Base-by-base conservation (phyloP, 2,888 invertebrate genomes). In the Xestia ashworthii region DNA sequence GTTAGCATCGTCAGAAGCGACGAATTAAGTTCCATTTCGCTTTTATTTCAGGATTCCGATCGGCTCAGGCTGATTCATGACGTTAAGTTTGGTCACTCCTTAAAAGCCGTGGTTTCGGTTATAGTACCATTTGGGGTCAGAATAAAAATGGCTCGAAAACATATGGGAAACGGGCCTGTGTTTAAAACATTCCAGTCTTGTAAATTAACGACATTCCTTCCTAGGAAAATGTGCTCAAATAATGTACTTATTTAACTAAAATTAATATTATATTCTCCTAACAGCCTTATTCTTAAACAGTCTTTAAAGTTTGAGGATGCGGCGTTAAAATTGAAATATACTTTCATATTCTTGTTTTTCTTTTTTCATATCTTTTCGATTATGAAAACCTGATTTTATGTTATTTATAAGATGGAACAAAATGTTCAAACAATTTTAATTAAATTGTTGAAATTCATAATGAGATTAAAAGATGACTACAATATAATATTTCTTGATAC, bases 221-320 rank as follows among this genome's bases (percentile, higher is more conserved):
- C 41, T 55, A 72, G 16, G 14, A 73, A 84, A 81, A 81, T 71
- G 60, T 85, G 81, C 81, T 81, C 81, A 81, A 81, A 74, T 81
- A 85, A 73, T 73, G 48, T 84, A 80, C 72, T 84, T 80, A 80
- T 84, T 71, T 60, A 80, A 84, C 50, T 64, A 32, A 58, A 62
- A 55, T 32, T 19, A 9, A 4, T 65, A 5, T 22, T 1, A 22
- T 65, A 14, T 19, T 1, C 22, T 60, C n/a, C 0, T 76, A 12
- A 65, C 44, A 32, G n/a, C 55, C 58, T 16, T 1, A 77, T 46
- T 78, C 44, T 53, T 16, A 66, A 66, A 66, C 19, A 32, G 3
- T 32, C 32, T 38, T 41, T 22, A 5, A 11, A 22, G 25, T 76
- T 76, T 65, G n/a, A 76, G 41, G 65, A n/a, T 55, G 16, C 1